Base-by-base conservation (phyloP, 1,140 invertebrate species). In the Zaprionus nigranus region DNA sequence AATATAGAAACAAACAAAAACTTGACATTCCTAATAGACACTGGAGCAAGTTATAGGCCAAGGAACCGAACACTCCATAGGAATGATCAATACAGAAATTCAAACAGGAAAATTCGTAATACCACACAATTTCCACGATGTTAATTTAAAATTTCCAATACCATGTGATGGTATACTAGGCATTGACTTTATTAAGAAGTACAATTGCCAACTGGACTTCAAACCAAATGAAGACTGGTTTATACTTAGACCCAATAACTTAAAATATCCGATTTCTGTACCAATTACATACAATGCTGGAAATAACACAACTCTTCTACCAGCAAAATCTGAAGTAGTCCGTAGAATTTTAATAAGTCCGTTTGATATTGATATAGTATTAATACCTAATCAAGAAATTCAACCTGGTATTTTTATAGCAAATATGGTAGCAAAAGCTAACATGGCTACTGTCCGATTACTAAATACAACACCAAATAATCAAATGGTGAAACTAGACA, bases 201-300 rank as follows among this genome's bases (percentile, higher is more conserved):
- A 53, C 20, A 63, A 63, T 38, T 63, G 59, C 30, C 51, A 65
- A 57, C 56, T 65, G 15, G 36, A 57, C 11, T n/a, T 64, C 26
- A 64, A 64, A 64, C 34, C 49, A 38, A 15, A 54, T 38, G 38
- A 54, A 11, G 30, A 64, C 28, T 54, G 62, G 60, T 24, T 62
- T 15, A 51, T 51, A 62, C 15, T 51, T 22, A 34, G 60, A 62
- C 43, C 60, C 15, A 11, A 51, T 36, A 67, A 66, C 53, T 12
- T 54, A n/a, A 54, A 54, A 22, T 22, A 54, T 28, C 53, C 53
- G 2, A 54, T 54, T 24, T 22, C 15, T 54, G 9, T 49, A 17
- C 53, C 53, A 54, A 54, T 54, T 24, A 54, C n/a, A 7, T 12
- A 54, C 22, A 53, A 15, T 17, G 2, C 20, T 17, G 15, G 20